Evolutionary conservation across 1,140 invertebrate species (phyloP).

Genomic region (Lordiphosa clarofinis): DNA sequence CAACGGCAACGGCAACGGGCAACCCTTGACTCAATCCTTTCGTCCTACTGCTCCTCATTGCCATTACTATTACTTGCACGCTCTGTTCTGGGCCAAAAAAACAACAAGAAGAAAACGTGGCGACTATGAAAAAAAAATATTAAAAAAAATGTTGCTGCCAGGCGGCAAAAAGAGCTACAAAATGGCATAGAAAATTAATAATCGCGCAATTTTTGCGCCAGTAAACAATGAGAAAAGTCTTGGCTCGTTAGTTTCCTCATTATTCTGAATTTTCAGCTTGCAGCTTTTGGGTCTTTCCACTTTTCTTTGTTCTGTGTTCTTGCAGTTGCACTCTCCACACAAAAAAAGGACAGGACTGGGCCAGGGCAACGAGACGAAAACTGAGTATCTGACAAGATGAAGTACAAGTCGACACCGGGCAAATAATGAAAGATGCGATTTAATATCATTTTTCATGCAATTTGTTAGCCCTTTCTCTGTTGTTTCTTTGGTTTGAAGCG

Average conservation of each 20-base stretch:
- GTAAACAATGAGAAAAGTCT: conserved; percentile 76
- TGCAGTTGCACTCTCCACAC: conserved; percentile 37
- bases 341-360: conserved; percentile 21
- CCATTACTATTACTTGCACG: conserved; percentile 45
- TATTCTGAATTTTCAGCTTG: conserved; percentile 69
- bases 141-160: conserved; percentile 57
- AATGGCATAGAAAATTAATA: conserved; percentile 78
- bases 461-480: conserved; percentile 21
- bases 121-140: conserved; percentile 64
- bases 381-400: conserved; percentile 41
- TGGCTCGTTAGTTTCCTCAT: conserved; percentile 77
- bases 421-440: conserved; percentile 61
- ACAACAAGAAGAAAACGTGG: conserved; percentile 38
- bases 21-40: conserved; percentile 39
- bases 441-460: conserved; percentile 60
- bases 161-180: conserved; percentile 48
- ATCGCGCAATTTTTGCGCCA: conserved; percentile 75
- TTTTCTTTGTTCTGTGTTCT: conserved; percentile 44
- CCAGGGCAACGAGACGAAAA: conserved; percentile 14
- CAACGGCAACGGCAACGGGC: conserved; percentile 3
- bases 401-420: conserved; percentile 30
- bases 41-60: conserved; percentile 14
- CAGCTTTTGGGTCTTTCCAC: conserved; percentile 17
- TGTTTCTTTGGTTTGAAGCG: conserved; percentile 15
- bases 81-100: conserved; percentile 31